These are phyloP conservation scores for Falco columbarius DNA, from an alignment of 2,797 vertebrate species.

Conservation along the genomic window DNA sequence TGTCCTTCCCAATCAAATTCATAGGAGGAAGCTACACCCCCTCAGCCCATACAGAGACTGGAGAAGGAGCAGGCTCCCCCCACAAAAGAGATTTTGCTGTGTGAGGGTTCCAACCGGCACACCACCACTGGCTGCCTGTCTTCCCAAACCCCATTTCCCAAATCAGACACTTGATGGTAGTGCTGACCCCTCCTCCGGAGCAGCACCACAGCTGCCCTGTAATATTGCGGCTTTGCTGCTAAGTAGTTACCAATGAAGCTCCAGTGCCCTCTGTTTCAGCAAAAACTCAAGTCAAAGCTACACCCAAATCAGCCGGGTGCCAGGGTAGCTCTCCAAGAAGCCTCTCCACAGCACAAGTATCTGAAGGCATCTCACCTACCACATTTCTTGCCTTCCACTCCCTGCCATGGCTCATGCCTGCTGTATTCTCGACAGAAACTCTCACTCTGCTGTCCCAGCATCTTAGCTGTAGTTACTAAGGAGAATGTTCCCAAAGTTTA, in stretches of 20 bases:
- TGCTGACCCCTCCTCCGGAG: not conserved
- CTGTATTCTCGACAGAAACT: not conserved
- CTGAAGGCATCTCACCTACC: not conserved
- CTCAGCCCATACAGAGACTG: not conserved
- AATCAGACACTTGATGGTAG: not conserved
- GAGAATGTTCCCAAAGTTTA: not conserved
- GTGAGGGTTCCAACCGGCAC: not conserved
- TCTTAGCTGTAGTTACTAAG: not conserved
- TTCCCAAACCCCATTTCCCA: not conserved
- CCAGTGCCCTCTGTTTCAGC: not conserved
- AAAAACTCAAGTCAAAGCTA: not conserved
- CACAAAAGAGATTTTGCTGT: not conserved
- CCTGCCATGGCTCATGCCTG: not conserved
- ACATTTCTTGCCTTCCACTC: not conserved
- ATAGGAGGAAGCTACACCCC: not conserved
- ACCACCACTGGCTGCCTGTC: not conserved
- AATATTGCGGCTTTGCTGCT: not conserved
- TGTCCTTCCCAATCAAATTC: not conserved
- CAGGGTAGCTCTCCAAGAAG: not conserved
- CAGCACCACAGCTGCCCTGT: not conserved
- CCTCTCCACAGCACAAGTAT: not conserved
- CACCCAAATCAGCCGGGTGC: fast-evolving
- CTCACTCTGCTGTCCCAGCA: fast-evolving
- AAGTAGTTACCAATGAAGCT: fast-evolving
- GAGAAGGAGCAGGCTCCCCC: not conserved